Conservation (phyloP, 2,888 invertebrate species). For the Drosophila leonis region DNA sequence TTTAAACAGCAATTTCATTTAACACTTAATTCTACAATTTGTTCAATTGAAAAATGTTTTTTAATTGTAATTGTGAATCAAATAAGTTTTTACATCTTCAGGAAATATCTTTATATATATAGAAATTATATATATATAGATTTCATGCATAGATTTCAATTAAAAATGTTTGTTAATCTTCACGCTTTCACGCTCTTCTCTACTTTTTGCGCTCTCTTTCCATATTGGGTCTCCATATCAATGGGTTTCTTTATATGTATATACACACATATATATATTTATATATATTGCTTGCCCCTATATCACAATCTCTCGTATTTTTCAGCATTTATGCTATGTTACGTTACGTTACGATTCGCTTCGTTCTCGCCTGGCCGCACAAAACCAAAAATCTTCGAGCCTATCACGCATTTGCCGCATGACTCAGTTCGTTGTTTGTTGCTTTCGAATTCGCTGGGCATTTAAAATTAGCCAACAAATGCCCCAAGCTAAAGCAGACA, state of each 20-base stretch:
- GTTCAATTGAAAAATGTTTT: background rate
- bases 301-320: conserved; percentile 11
- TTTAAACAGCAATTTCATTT: background rate
- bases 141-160: background rate
- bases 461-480: conserved; percentile 55
- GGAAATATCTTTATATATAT: background rate
- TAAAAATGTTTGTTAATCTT: conserved; percentile 7
- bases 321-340: conserved; percentile 2
- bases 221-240: conserved; percentile 2
- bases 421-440: conserved; percentile 54
- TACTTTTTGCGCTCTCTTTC: background rate
- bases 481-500: conserved; percentile 22
- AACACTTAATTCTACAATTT: background rate
- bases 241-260: background rate
- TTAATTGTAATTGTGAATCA: background rate
- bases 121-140: background rate
- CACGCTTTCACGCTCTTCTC: conserved; percentile 7
- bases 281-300: background rate
- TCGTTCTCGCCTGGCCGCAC: conserved; percentile 15
- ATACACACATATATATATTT: background rate
- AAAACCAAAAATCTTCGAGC: conserved; percentile 35
- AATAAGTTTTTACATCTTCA: background rate
- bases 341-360: conserved; percentile 5
- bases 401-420: conserved; percentile 72
- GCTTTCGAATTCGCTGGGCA: conserved; percentile 41